Conservation (phyloP, 1,140 invertebrate genomes). For the Adoxophyes honmai region DNA sequence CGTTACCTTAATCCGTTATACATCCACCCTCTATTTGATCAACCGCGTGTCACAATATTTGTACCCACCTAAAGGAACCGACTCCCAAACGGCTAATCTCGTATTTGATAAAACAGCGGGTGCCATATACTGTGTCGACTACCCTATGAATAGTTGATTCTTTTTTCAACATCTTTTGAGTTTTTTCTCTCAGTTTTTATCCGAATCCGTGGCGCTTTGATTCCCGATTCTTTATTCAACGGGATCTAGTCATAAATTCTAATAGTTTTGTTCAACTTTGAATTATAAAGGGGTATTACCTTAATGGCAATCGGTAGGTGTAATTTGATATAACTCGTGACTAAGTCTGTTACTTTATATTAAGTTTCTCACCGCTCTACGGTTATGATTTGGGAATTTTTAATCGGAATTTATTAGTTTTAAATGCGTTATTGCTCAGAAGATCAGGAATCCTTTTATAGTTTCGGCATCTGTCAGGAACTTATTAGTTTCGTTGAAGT, state of each 20-base stretch:
- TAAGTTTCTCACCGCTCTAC: conserved; percentile 33
- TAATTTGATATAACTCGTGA: conserved; percentile 63
- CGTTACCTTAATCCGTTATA: conserved; percentile 50
- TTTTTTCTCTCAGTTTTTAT: conserved; percentile 59
- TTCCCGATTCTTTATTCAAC: conserved; percentile 70
- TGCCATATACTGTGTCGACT: conserved; percentile 49
- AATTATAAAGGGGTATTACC: conserved; percentile 71
- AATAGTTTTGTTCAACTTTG: conserved; percentile 67
- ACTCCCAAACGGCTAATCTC: conserved; percentile 58
- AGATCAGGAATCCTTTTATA: not conserved
- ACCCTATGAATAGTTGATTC: conserved; percentile 57
- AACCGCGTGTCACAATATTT: conserved; percentile 70
- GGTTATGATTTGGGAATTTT: conserved; percentile 23
- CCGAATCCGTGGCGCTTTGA: conserved; percentile 64
- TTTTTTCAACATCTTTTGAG: conserved; percentile 63
- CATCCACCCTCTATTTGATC: conserved; percentile 53
- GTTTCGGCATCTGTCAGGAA: conserved; percentile 11
- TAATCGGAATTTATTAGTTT: not conserved
- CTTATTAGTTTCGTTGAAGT: conserved; percentile 14
- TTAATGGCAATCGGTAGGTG: conserved; percentile 72
- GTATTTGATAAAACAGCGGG: conserved; percentile 73
- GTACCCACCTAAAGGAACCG: conserved; percentile 51
- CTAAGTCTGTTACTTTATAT: conserved; percentile 52
- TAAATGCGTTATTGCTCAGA: conserved; percentile 7
- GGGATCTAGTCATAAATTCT: conserved; percentile 68